A percentile compares a stretch with the other conserved stretches of the same genome.
phyloP scores from a whole-genome alignment of 2,113 vertebrate genomes.

The Carassius auratus region DNA sequence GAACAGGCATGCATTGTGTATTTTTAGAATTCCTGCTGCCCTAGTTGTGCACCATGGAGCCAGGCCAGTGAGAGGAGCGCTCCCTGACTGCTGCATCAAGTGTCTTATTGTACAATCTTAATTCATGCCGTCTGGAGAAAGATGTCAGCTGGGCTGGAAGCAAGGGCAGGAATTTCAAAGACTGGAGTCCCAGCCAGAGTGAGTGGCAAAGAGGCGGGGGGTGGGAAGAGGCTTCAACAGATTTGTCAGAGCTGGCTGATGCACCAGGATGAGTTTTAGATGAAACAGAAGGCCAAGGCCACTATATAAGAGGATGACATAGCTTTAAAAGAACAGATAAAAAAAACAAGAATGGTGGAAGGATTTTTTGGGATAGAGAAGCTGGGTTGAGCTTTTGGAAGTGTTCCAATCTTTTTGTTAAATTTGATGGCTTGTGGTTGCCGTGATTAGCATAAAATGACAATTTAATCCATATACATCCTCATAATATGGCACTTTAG shows the following conservation, averaged over 20 bases:
- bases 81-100: slow-evolving; percentile 97
- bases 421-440: background rate
- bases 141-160: slow-evolving; percentile 95
- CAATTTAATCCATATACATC: slow-evolving; percentile 4
- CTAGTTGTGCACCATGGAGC: slow-evolving; percentile 85
- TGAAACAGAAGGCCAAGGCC: slow-evolving; percentile 45
- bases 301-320: slow-evolving; percentile 46
- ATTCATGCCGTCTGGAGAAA: slow-evolving; percentile 99
- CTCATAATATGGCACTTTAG: background rate
- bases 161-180: slow-evolving; percentile 87
- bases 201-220: slow-evolving; percentile 64
- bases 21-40: slow-evolving; percentile 86
- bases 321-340: slow-evolving; percentile 36
- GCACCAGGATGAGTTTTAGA: slow-evolving; percentile 41
- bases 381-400: background rate
- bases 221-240: slow-evolving; percentile 89
- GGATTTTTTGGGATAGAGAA: background rate
- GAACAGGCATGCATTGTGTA: slow-evolving; percentile 86
- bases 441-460: background rate
- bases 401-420: background rate
- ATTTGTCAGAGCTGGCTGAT: slow-evolving; percentile 89
- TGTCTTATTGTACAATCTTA: slow-evolving; percentile 97
- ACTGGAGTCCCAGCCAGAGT: slow-evolving; percentile 76
- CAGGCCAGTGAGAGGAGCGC: slow-evolving; percentile 81
- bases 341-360: background rate